phyloP scores from a whole-genome alignment of 2,888 invertebrate species.

The Oeneis ivallda region DNA sequence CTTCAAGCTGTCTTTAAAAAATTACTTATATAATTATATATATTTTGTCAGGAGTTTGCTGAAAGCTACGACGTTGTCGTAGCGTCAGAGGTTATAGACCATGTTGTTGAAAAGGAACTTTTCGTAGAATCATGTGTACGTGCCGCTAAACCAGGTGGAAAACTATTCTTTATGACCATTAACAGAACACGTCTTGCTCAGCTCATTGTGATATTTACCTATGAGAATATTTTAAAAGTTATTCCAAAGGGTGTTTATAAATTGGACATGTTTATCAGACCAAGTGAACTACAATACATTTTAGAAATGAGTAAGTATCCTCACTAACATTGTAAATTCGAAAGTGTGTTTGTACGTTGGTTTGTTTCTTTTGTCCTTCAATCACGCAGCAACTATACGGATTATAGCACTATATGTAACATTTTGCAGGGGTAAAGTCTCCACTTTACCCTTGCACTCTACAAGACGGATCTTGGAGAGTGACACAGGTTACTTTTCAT shows the following conservation, averaged over 20 bases:
- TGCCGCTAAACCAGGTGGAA: conserved; percentile 86
- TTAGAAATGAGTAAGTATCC: conserved; percentile 86
- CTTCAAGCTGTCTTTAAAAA: too few species aligned
- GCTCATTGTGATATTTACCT: conserved; percentile 84
- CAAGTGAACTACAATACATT: conserved; percentile 86
- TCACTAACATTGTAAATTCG: too few species aligned
- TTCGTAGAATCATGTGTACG: conserved; percentile 86
- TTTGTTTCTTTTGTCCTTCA: too few species aligned
- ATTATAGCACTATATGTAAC: too few species aligned
- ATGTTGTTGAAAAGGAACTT: conserved; percentile 86
- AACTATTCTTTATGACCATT: conserved; percentile 86
- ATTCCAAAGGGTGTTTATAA: conserved; percentile 94
- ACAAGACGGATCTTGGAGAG: too few species aligned
- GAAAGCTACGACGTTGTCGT: conserved; percentile 89
- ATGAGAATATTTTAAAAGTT: conserved; percentile 88
- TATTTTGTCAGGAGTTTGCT: conserved; percentile 37
- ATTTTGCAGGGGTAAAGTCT: too few species aligned
- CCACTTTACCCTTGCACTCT: too few species aligned
- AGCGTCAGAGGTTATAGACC: conserved; percentile 95
- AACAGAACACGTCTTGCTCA: conserved; percentile 85
- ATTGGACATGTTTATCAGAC: conserved; percentile 93
- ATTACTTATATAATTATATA: too few species aligned
- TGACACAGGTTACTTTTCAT: too few species aligned
- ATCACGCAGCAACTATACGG: too few species aligned
- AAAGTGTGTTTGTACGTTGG: too few species aligned